Conservation (phyloP, 2,113 vertebrate genomes). For the Benthochromis sp. region DNA sequence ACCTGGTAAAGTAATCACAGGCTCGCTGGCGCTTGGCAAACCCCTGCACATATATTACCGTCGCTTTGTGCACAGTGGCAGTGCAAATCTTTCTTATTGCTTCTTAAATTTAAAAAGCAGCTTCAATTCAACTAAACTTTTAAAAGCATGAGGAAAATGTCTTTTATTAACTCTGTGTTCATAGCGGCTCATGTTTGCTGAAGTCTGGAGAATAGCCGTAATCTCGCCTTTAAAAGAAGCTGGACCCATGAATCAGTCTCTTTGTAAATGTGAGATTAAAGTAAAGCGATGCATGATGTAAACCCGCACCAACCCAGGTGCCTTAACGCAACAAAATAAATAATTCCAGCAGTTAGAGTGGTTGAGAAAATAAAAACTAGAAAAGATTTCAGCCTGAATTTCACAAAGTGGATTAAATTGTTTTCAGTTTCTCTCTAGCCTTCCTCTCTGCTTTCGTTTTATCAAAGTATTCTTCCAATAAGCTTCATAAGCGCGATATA, state of each 20-base stretch:
- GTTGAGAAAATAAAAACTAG: not conserved
- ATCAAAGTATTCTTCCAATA: not conserved
- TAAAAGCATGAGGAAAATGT: not conserved
- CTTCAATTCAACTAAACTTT: not conserved
- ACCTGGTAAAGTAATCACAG: conserved; percentile 17
- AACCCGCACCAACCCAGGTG: not conserved
- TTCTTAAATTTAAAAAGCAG: not conserved
- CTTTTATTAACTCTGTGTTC: not conserved
- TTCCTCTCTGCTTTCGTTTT: not conserved
- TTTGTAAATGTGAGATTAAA: not conserved
- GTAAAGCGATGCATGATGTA: not conserved
- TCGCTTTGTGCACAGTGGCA: not conserved
- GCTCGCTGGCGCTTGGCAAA: not conserved
- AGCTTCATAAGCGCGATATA: not conserved
- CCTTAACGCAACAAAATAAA: not conserved
- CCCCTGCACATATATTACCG: not conserved
- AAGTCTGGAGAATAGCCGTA: not conserved
- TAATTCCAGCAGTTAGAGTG: not conserved
- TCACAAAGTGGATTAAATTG: not conserved
- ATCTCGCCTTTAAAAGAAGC: not conserved
- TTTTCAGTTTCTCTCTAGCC: not conserved
- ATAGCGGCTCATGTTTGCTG: not conserved
- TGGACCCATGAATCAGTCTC: not conserved
- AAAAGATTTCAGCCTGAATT: not conserved
- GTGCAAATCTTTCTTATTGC: not conserved